These are phyloP conservation scores for Dinomys branickii DNA, from an alignment of 2,113 vertebrate species.

Conservation along the genomic window DNA sequence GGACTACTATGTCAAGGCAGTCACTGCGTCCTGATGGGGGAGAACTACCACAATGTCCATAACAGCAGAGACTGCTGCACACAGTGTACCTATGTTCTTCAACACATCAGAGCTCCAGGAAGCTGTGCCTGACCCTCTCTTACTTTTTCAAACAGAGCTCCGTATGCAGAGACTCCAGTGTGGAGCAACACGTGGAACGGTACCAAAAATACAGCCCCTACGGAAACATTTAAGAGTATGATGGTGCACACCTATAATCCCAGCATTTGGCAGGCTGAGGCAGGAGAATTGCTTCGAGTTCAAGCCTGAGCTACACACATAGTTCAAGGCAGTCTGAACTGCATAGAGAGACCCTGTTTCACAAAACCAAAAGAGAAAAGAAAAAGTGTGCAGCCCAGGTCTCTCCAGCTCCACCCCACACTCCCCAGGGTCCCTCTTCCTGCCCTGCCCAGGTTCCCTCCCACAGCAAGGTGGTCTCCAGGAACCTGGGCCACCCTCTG, in stretches of 20 bases:
- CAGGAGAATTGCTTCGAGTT: not conserved
- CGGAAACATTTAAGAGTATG: not conserved
- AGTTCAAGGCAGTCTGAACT: not conserved
- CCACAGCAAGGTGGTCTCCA: not conserved
- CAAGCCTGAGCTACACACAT: not conserved
- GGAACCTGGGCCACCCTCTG: not conserved
- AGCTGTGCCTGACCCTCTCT: slow-evolving; percentile 73
- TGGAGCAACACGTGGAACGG: slow-evolving; percentile 90
- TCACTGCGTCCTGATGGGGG: slow-evolving; percentile 89
- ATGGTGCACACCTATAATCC: not conserved
- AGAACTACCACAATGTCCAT: slow-evolving; percentile 54
- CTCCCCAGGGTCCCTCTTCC: not conserved
- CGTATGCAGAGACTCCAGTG: slow-evolving; percentile 86
- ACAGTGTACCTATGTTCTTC: slow-evolving; percentile 77
- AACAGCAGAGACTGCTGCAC: not conserved
- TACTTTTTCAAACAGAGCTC: slow-evolving; percentile 90
- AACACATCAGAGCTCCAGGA: slow-evolving; percentile 83
- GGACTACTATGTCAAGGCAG: slow-evolving; percentile 94
- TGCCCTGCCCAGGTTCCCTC: not conserved
- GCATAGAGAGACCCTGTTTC: not conserved
- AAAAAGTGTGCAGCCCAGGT: not conserved
- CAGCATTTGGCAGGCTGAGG: not conserved
- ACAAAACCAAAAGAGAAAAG: not conserved
- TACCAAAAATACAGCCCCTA: slow-evolving; percentile 78
- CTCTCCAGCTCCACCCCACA: not conserved